phyloP scores from a whole-genome alignment of 2,888 invertebrate species.

The Erannis defoliaria region DNA sequence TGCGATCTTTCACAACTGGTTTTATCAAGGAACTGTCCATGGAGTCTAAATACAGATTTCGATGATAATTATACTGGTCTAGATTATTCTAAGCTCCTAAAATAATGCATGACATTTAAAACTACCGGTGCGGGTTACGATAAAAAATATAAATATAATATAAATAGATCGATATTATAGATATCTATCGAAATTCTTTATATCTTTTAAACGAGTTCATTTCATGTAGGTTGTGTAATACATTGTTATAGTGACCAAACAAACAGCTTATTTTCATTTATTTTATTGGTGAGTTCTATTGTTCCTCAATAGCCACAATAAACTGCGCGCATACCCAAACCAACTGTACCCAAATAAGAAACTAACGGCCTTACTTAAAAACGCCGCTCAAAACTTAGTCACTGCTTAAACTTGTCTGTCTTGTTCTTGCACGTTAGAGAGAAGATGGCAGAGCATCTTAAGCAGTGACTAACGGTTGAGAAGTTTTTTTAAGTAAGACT shows the following conservation, averaged over 20 bases:
- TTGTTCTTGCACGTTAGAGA: too few species aligned
- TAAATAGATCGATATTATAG: constrained; percentile 7
- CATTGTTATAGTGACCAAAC: neutral
- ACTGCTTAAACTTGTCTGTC: too few species aligned
- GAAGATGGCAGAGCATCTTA: too few species aligned
- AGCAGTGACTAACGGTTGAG: too few species aligned
- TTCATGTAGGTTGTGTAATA: neutral
- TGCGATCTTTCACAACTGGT: constrained; percentile 23
- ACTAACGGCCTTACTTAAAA: too few species aligned
- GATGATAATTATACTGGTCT: constrained; percentile 21
- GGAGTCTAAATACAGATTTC: neutral
- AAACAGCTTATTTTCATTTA: neutral
- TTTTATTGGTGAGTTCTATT: neutral
- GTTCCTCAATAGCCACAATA: neutral
- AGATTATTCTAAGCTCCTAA: constrained; percentile 20
- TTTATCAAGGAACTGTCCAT: constrained; percentile 15
- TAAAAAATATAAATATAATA: constrained; percentile 12
- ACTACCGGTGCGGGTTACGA: constrained; percentile 9
- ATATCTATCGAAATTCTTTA: neutral
- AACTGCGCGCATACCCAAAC: too few species aligned
- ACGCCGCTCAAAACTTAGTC: too few species aligned
- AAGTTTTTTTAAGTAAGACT: too few species aligned
- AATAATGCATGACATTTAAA: constrained; percentile 30
- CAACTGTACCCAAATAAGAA: too few species aligned
- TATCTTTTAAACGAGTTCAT: neutral